Conservation (phyloP, 1,140 invertebrate genomes). For the Periplaneta americana region DNA sequence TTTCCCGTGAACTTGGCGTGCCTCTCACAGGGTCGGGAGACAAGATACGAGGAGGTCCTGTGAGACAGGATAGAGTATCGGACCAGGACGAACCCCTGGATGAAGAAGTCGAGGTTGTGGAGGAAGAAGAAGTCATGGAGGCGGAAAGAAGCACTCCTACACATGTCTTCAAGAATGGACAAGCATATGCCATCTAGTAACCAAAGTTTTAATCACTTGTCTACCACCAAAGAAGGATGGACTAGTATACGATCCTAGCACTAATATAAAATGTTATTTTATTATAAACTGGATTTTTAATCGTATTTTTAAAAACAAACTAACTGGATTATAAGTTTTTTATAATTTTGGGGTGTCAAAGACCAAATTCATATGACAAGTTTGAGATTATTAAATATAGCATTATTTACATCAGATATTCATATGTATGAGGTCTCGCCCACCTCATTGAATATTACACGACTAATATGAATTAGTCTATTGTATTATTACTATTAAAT, state of each 20-base stretch:
- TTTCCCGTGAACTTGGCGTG: neutral
- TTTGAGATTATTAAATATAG: no score
- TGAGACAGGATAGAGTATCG: neutral
- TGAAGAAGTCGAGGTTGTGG: neutral
- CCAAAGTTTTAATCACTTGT: neutral
- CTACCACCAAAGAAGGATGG: neutral
- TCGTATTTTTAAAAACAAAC: no score
- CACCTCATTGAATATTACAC: no score
- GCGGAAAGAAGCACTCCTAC: neutral
- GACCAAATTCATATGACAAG: no score
- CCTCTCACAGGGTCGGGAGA: neutral
- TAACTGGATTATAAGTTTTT: no score
- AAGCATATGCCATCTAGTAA: neutral
- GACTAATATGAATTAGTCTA: no score
- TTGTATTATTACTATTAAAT: no score
- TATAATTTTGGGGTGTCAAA: no score
- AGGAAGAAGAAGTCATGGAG: neutral
- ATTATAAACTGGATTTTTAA: neutral
- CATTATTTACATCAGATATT: no score
- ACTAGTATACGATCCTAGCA: neutral
- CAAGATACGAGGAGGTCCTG: neutral
- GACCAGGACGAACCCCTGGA: slow-evolving; percentile 1
- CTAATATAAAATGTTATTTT: neutral
- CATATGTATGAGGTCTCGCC: no score
- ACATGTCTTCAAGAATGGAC: neutral